phyloP scores from a whole-genome alignment of 92 coral and sea anemone species.

The Pocillopora meandrina region DNA sequence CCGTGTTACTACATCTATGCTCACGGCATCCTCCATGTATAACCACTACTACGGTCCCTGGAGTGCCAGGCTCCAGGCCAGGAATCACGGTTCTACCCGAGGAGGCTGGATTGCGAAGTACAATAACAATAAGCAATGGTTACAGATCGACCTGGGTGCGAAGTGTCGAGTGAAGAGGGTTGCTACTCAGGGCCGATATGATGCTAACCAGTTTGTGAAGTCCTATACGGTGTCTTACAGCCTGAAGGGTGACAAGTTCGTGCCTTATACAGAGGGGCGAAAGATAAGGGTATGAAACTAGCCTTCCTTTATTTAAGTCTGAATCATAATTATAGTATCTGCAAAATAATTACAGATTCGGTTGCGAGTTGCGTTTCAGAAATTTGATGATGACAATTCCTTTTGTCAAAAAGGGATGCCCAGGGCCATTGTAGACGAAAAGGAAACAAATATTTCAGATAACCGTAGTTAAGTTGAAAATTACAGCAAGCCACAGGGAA shows the following conservation, averaged over 20 bases:
- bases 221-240: slow-evolving; percentile 58
- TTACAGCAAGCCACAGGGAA: no score
- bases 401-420: no score
- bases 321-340: no score
- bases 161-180: slow-evolving; percentile 47
- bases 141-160: slow-evolving; percentile 66
- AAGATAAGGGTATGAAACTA: slow-evolving; percentile 26
- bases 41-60: slow-evolving; percentile 78
- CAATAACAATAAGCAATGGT: slow-evolving; percentile 53
- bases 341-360: no score
- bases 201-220: slow-evolving; percentile 71
- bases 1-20: slow-evolving; percentile 66
- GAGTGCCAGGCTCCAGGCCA: slow-evolving; percentile 79
- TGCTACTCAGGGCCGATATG: slow-evolving; percentile 68
- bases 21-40: slow-evolving; percentile 73
- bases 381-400: no score
- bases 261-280: slow-evolving; percentile 51
- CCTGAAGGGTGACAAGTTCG: slow-evolving; percentile 50
- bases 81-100: slow-evolving; percentile 58
- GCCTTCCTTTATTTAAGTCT: background rate
- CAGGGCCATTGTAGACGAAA: no score
- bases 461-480: no score
- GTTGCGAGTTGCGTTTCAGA: no score
- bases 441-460: no score
- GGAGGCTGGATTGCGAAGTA: slow-evolving; percentile 71